These are phyloP conservation scores for Drosophila burlai DNA, from an alignment of 1,140 invertebrate genomes.

Conservation along the genomic window DNA sequence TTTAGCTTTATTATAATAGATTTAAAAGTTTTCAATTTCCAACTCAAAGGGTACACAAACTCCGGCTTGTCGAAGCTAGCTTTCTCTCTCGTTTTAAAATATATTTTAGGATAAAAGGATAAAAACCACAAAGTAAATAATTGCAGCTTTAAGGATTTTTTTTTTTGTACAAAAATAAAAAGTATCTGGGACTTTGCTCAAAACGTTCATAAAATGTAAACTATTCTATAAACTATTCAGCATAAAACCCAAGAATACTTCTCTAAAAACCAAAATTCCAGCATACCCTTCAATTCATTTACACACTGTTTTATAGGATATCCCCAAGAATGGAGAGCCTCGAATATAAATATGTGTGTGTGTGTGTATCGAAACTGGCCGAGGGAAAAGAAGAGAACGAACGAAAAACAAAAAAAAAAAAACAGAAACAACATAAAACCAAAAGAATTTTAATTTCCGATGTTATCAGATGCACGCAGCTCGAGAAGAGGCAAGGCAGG, in stretches of 20 bases:
- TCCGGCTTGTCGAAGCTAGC: neutral
- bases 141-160: too few species aligned
- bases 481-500: constrained; percentile 33
- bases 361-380: constrained; percentile 43
- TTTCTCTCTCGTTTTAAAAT: neutral
- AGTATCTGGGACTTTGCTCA: too few species aligned
- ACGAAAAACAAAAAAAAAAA: constrained; percentile 7
- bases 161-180: too few species aligned
- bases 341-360: constrained; percentile 29
- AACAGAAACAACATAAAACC: constrained; percentile 77
- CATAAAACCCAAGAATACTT: neutral
- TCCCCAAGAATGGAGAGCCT: constrained; percentile 24
- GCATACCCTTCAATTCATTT: neutral
- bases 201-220: too few species aligned
- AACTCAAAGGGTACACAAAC: too few species aligned
- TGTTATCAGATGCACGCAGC: constrained; percentile 83
- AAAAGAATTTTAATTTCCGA: constrained; percentile 84
- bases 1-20: too few species aligned
- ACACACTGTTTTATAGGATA: constrained; percentile 32
- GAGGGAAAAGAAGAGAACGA: constrained; percentile 42
- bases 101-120: too few species aligned
- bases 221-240: too few species aligned
- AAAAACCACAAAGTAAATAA: too few species aligned
- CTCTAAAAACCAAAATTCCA: neutral
- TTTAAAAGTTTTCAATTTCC: too few species aligned